A percentile compares a stretch with the other conserved stretches of the same genome.
Conservation (phyloP, 2,888 invertebrate genomes). For the Scaptomyza parva region DNA sequence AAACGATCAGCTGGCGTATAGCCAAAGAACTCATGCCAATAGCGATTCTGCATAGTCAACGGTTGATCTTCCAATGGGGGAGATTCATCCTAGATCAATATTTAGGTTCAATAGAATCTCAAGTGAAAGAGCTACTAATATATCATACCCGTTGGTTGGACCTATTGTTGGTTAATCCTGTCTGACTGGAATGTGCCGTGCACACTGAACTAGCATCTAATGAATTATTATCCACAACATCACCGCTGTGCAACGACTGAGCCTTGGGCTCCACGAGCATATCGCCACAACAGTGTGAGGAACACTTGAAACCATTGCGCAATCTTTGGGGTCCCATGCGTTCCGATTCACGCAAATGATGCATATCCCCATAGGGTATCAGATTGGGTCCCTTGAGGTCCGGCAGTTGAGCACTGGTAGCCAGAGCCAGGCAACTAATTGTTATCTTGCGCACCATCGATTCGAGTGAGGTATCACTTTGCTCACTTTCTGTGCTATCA, state of each 20-base stretch:
- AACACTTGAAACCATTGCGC: conserved; percentile 52
- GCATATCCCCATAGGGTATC: conserved; percentile 71
- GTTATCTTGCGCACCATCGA: conserved; percentile 68
- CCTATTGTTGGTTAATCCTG: conserved; percentile 2
- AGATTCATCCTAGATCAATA: conserved; percentile 27
- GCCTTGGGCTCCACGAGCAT: conserved; percentile 40
- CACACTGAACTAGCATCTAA: conserved; percentile 25
- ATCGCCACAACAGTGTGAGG: conserved; percentile 59
- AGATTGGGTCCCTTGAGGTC: conserved; percentile 66
- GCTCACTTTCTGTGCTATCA: conserved; percentile 54
- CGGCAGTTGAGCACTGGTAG: conserved; percentile 60
- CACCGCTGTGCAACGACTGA: background rate
- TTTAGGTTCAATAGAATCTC: background rate
- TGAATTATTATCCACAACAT: conserved; percentile 24
- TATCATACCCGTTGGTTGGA: conserved; percentile 51
- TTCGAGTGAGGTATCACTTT: conserved; percentile 65
- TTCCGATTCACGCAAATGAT: conserved; percentile 58
- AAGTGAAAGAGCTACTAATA: background rate
- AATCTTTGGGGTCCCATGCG: conserved; percentile 20
- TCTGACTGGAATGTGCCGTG: conserved; percentile 30
- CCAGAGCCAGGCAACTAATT: conserved; percentile 62
- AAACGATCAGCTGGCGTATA: conserved; percentile 88
- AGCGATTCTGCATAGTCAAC: conserved; percentile 63
- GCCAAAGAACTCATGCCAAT: conserved; percentile 79
- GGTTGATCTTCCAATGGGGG: conserved; percentile 42